Percentiles rank a stretch among this genome's conserved stretches.
These are phyloP conservation scores for Hypercompe scribonia DNA, from an alignment of 2,888 invertebrate species.

Conservation along the genomic window DNA sequence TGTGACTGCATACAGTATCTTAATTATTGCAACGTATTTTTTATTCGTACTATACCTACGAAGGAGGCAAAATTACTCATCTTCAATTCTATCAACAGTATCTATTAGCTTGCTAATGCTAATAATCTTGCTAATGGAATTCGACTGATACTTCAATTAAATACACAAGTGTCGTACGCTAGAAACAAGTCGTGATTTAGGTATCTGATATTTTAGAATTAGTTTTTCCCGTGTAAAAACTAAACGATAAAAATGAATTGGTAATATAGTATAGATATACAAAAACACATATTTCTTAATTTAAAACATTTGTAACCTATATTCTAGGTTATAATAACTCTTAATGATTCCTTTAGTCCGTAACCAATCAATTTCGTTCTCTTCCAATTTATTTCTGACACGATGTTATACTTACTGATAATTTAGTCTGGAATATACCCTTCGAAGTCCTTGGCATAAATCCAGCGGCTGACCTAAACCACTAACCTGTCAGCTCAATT, in stretches of 20 bases:
- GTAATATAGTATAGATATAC: background rate
- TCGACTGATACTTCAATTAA: background rate
- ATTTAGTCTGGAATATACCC: constrained; percentile 25
- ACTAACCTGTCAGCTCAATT: constrained; percentile 29
- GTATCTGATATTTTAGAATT: background rate
- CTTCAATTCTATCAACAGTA: background rate
- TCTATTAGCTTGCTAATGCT: too few species aligned
- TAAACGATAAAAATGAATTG: background rate
- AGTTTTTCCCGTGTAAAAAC: background rate
- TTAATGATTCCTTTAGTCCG: constrained; percentile 32
- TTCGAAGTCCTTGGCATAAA: constrained; percentile 34
- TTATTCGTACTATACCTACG: too few species aligned
- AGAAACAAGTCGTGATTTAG: too few species aligned
- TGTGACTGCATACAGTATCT: background rate
- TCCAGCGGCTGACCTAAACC: constrained; percentile 34
- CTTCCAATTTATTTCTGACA: constrained; percentile 31
- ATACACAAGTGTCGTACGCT: background rate
- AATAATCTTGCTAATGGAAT: background rate
- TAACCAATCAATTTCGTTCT: constrained; percentile 38
- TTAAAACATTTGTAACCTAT: constrained; percentile 24
- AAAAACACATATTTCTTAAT: constrained; percentile 27
- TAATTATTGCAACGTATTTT: background rate
- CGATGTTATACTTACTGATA: constrained; percentile 21
- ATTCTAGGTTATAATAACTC: constrained; percentile 12
- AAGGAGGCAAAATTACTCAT: background rate